phyloP scores from a whole-genome alignment of 1,140 invertebrate genomes.

The Phthorimaea operculella region DNA sequence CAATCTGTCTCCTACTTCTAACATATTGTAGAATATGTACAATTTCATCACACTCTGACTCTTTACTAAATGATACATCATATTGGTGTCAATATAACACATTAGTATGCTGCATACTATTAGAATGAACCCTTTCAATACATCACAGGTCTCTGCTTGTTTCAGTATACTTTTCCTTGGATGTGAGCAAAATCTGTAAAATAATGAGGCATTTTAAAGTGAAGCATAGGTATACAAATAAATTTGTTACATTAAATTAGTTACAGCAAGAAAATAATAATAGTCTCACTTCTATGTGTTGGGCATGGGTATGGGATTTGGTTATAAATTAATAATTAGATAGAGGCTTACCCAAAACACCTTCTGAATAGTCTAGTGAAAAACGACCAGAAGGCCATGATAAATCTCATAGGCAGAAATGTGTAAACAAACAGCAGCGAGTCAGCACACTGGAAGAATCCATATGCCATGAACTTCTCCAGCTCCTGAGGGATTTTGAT shows the following conservation, averaged over 20 bases:
- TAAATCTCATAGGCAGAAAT: conserved; percentile 93
- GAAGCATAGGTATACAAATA: no score
- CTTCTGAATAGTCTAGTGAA: conserved; percentile 76
- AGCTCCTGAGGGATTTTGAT: conserved; percentile 95
- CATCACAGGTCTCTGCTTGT: conserved; percentile 95
- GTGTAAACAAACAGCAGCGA: conserved; percentile 98
- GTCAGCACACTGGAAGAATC: conserved; percentile 97
- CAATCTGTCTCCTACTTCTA: conserved; percentile 96
- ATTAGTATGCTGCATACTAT: conserved; percentile 86
- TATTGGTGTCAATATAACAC: conserved; percentile 95
- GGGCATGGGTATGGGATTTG: no score
- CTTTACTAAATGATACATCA: conserved; percentile 99
- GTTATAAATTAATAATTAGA: background rate
- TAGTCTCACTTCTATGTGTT: no score
- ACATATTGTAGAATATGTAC: conserved; percentile 99
- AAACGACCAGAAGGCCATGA: conserved; percentile 86
- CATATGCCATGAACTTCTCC: conserved; percentile 95
- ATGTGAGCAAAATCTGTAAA: conserved; percentile 45
- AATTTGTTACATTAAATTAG: no score
- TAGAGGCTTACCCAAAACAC: conserved; percentile 74
- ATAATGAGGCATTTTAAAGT: conserved; percentile 11
- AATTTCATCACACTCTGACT: conserved; percentile 99
- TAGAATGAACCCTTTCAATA: conserved; percentile 92
- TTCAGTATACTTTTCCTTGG: conserved; percentile 72
- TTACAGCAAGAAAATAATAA: background rate